Conservation (phyloP, 2,888 invertebrate genomes). For the Polyommatus iphigenia region DNA sequence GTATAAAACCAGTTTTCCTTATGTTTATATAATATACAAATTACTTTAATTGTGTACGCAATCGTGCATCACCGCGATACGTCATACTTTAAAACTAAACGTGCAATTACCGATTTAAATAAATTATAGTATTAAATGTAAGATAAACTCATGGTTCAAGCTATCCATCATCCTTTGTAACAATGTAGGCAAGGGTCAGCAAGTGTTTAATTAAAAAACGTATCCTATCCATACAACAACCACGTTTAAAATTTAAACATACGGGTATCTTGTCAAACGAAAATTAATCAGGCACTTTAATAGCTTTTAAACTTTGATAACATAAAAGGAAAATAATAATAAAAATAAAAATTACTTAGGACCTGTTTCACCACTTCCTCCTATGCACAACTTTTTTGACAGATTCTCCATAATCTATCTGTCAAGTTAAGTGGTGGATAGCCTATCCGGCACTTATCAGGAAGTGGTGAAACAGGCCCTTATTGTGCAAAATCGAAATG, state of each 20-base stretch:
- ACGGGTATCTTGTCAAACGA: background rate
- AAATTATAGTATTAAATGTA: background rate
- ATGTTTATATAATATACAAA: slow-evolving; percentile 31
- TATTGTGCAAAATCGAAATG: too few species aligned
- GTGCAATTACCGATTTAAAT: slow-evolving; percentile 20
- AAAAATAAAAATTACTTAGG: too few species aligned
- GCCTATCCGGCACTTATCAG: too few species aligned
- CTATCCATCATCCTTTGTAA: background rate
- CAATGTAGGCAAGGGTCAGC: background rate
- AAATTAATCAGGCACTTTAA: too few species aligned
- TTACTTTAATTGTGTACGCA: slow-evolving; percentile 30
- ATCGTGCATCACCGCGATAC: slow-evolving; percentile 20
- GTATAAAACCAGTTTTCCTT: slow-evolving; percentile 40
- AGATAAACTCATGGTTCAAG: background rate
- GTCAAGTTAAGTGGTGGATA: too few species aligned
- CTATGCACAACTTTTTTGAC: too few species aligned
- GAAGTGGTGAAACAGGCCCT: too few species aligned
- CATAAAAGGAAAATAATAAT: too few species aligned
- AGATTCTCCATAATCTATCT: too few species aligned
- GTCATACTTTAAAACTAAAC: slow-evolving; percentile 24
- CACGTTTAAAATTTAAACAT: background rate
- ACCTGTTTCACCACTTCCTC: too few species aligned
- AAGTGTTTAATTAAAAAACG: background rate
- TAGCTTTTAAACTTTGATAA: too few species aligned
- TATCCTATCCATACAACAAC: background rate